Percentiles rank a stretch among this genome's conserved stretches.
phyloP scores from a whole-genome alignment of 2,113 vertebrate species.

The Lontra canadensis region DNA sequence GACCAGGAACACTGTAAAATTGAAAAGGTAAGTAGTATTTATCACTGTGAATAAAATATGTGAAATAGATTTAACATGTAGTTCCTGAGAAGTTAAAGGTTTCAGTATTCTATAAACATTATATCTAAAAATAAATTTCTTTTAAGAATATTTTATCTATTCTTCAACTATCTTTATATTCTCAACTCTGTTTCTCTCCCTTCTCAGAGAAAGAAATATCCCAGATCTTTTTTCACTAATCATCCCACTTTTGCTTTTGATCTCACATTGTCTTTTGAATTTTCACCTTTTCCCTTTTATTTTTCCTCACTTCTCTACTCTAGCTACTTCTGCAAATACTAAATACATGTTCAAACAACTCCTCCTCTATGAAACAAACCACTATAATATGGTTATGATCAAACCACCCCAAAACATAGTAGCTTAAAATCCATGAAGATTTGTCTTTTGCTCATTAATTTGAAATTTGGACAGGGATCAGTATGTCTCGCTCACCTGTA shows the following conservation, averaged over 20 bases:
- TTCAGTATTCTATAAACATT: constrained; percentile 26
- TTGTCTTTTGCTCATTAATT: not conserved
- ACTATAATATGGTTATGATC: not conserved
- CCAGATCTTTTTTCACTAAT: not conserved
- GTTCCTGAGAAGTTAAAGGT: constrained; percentile 49
- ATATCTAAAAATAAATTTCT: constrained; percentile 49
- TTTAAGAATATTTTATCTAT: not conserved
- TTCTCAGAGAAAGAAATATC: constrained; percentile 3
- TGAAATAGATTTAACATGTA: constrained; percentile 54
- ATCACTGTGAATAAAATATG: constrained; percentile 65
- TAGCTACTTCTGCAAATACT: constrained; percentile 5
- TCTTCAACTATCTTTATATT: not conserved
- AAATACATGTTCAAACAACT: not conserved
- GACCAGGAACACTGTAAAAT: constrained; percentile 68
- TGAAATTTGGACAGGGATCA: not conserved
- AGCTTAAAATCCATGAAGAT: not conserved
- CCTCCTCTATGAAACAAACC: not conserved
- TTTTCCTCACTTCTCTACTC: not conserved
- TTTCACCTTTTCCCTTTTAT: not conserved
- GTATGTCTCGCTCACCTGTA: not conserved
- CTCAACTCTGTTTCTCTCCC: not conserved
- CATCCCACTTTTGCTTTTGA: not conserved
- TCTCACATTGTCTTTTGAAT: constrained; percentile 31
- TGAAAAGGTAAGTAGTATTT: constrained; percentile 75
- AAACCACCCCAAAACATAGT: not conserved